These are phyloP conservation scores for Caloenas nicobarica DNA, from an alignment of 2,113 vertebrate genomes.

Conservation along the genomic window DNA sequence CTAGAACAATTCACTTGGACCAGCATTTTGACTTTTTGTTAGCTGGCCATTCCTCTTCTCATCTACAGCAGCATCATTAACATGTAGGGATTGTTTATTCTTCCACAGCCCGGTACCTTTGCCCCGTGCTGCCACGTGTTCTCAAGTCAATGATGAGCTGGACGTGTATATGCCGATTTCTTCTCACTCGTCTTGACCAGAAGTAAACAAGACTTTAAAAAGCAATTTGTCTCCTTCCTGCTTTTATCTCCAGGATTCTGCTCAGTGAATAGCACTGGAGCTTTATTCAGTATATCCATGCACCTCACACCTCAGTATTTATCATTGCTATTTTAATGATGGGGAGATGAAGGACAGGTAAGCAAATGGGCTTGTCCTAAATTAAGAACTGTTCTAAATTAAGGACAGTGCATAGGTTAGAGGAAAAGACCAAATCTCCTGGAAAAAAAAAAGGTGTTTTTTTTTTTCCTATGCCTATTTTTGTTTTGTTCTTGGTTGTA, in stretches of 20 bases:
- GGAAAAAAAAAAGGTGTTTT: neutral
- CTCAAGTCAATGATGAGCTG: neutral
- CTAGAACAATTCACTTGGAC: neutral
- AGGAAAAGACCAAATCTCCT: neutral
- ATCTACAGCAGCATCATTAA: neutral
- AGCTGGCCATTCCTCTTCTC: neutral
- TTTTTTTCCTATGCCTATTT: constrained; percentile 16
- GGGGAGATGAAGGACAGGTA: neutral
- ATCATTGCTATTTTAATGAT: neutral
- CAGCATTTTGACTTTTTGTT: neutral
- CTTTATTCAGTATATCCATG: neutral
- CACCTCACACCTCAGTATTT: neutral
- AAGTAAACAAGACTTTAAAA: constrained; percentile 10
- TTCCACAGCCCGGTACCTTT: neutral
- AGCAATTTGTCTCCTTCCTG: neutral
- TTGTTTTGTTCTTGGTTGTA: constrained; percentile 37
- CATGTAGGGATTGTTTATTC: neutral
- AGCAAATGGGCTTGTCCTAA: neutral
- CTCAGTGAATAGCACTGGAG: neutral
- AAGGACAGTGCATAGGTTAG: neutral
- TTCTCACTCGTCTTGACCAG: neutral
- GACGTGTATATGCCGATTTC: neutral
- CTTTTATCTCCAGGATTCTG: neutral
- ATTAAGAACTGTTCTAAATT: neutral
- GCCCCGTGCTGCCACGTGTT: accelerated